A percentile compares a stretch with the other conserved stretches of the same genome.
Conservation (phyloP, 2,113 vertebrate genomes). For the Cromileptes altivelis region DNA sequence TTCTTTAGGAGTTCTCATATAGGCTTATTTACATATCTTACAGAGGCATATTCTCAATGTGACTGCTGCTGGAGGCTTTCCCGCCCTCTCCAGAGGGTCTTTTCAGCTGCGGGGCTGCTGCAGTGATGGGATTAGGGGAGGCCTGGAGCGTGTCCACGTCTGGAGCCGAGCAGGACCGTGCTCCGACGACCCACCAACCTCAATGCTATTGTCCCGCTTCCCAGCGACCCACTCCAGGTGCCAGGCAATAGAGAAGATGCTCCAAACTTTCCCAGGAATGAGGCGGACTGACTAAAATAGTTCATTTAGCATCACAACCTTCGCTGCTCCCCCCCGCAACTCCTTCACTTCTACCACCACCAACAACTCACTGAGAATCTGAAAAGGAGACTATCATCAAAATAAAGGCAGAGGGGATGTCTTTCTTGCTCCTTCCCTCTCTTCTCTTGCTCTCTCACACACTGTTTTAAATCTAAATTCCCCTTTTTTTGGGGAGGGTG, state of each 20-base stretch:
- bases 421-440: constrained; percentile 64
- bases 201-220: constrained; percentile 72
- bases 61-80: constrained; percentile 78
- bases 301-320: constrained; percentile 64
- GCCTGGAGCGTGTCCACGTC: constrained; percentile 80
- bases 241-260: constrained; percentile 79
- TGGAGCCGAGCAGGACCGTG: constrained; percentile 72
- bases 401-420: constrained; percentile 63
- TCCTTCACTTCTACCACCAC: constrained; percentile 21
- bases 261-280: constrained; percentile 81
- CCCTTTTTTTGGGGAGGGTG: constrained; percentile 59
- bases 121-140: constrained; percentile 80
- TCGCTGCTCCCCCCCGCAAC: not conserved
- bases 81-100: constrained; percentile 79
- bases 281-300: constrained; percentile 68
- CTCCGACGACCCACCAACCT: constrained; percentile 74
- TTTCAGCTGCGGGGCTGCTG: constrained; percentile 77
- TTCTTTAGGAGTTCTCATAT: constrained; percentile 47
- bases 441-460: constrained; percentile 50
- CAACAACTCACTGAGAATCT: constrained; percentile 42
- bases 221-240: constrained; percentile 78
- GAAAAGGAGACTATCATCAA: constrained; percentile 67
- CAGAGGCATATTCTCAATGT: constrained; percentile 71
- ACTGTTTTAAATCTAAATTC: constrained; percentile 78
- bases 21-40: constrained; percentile 77